Conservation (phyloP, 2,888 invertebrate species). For the Tachina lurida region DNA sequence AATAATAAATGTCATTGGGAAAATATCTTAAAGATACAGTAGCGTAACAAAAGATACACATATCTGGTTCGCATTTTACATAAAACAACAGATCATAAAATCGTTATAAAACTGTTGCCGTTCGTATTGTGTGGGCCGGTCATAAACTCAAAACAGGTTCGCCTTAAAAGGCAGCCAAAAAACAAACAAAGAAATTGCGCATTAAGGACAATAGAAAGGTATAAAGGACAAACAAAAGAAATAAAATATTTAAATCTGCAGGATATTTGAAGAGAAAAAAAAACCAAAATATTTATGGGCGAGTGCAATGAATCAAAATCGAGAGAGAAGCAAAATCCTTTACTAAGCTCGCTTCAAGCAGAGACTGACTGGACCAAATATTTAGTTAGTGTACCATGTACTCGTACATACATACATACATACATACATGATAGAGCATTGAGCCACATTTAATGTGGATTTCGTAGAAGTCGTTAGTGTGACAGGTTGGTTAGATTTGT, state of each 20-base stretch:
- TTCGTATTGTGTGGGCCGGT: slow-evolving; percentile 51
- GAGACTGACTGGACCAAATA: neutral
- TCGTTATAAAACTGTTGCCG: slow-evolving; percentile 39
- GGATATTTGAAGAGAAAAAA: slow-evolving; percentile 11
- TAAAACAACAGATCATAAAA: slow-evolving; percentile 43
- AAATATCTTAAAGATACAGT: slow-evolving; percentile 32
- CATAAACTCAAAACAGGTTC: slow-evolving; percentile 54
- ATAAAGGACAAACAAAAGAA: neutral
- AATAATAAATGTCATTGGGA: neutral
- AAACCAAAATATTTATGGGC: slow-evolving; percentile 27
- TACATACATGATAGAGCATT: neutral
- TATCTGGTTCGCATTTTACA: slow-evolving; percentile 37
- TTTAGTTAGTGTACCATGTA: neutral
- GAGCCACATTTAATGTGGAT: slow-evolving; percentile 47
- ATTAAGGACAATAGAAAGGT: slow-evolving; percentile 30
- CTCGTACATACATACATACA: too few relatives aligned
- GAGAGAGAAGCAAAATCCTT: slow-evolving; percentile 29
- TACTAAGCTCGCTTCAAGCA: slow-evolving; percentile 42
- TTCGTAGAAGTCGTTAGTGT: slow-evolving; percentile 82
- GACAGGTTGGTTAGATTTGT: slow-evolving; percentile 80
- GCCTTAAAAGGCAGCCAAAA: slow-evolving; percentile 4
- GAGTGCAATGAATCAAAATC: slow-evolving; percentile 1
- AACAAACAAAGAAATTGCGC: slow-evolving; percentile 52
- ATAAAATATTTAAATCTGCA: slow-evolving; percentile 48
- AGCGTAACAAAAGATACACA: slow-evolving; percentile 39